Base-by-base conservation (phyloP, 2,888 invertebrate species). In the Pasiphila rectangulata region DNA sequence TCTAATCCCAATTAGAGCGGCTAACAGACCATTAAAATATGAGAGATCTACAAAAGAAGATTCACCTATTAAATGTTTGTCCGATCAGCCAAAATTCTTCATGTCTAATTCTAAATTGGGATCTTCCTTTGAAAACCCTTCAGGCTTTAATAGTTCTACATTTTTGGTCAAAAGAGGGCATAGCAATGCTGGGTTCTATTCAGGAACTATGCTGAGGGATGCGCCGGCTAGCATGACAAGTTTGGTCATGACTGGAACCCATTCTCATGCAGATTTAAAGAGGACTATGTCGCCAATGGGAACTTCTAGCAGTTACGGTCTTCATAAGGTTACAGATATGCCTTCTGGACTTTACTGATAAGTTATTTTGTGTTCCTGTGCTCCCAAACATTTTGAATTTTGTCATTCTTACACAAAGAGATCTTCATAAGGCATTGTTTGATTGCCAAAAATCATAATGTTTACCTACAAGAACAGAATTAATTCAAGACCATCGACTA, bases 331-430 rank as follows among this genome's bases (percentile, higher is more conserved):
- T 5, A 93, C 93, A 3, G 94, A 94, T 70, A 90, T 93, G 79
- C 93, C 93, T 55, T 94, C 94, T 30, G 94, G 94, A 44, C 79
- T 94, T 53, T 94, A 94, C 81, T 94, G 67, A 79, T 63, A 52
- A 47, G 48, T 62, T 55, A 51, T 65, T 60, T 19, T 45, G n/a
- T n/a, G n/a, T n/a, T n/a, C n/a, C n/a, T n/a, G n/a, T n/a, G n/a
- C n/a, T n/a, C n/a, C n/a, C n/a, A n/a, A n/a, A n/a, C n/a, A n/a
- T n/a, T n/a, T n/a, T n/a, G n/a, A n/a, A n/a, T n/a, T n/a, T n/a
- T n/a, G n/a, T n/a, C n/a, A n/a, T n/a, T n/a, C n/a, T n/a, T n/a
- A n/a, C n/a, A n/a, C n/a, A n/a, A n/a, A n/a, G n/a, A n/a, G n/a
- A n/a, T 4, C 32, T 5, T 32, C 17, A 19, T 5, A 10, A 9